Conservation (phyloP, 2,113 vertebrate genomes). For the Oncorhynchus tshawytscha region DNA sequence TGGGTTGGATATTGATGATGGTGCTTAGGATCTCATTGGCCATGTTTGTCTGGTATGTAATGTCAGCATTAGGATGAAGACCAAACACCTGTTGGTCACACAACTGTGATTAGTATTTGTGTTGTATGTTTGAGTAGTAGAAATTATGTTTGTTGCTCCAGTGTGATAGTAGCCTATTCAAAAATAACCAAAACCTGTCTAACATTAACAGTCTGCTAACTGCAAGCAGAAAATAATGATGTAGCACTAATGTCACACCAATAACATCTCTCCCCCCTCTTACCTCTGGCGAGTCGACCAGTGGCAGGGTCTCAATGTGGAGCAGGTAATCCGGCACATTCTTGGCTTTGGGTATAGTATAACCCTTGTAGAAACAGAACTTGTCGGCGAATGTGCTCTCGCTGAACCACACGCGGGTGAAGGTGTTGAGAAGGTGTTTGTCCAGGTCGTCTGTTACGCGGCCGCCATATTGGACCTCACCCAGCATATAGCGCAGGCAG, state of each 20-base stretch:
- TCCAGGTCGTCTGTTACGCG: slow-evolving; percentile 82
- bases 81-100: slow-evolving; percentile 78
- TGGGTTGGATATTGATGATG: slow-evolving; percentile 83
- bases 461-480: slow-evolving; percentile 83
- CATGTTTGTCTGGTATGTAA: slow-evolving; percentile 83
- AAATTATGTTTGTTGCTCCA: no score
- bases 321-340: slow-evolving; percentile 75
- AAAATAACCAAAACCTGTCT: no score
- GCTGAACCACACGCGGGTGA: slow-evolving; percentile 80
- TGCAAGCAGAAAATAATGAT: no score
- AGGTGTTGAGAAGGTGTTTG: slow-evolving; percentile 80
- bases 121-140: no score
- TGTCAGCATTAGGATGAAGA: slow-evolving; percentile 83
- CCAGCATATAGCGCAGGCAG: slow-evolving; percentile 82
- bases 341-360: slow-evolving; percentile 71
- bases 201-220: no score
- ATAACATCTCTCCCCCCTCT: slow-evolving; percentile 11
- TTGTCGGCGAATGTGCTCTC: slow-evolving; percentile 75
- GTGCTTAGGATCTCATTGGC: slow-evolving; percentile 80
- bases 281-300: slow-evolving; percentile 80
- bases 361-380: slow-evolving; percentile 81
- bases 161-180: no score
- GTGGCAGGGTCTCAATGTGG: slow-evolving; percentile 78
- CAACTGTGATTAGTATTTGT: not conserved
- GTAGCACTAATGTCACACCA: not conserved